Base-by-base conservation (phyloP, 23 tunicate genomes). In the Corella eumyota region DNA sequence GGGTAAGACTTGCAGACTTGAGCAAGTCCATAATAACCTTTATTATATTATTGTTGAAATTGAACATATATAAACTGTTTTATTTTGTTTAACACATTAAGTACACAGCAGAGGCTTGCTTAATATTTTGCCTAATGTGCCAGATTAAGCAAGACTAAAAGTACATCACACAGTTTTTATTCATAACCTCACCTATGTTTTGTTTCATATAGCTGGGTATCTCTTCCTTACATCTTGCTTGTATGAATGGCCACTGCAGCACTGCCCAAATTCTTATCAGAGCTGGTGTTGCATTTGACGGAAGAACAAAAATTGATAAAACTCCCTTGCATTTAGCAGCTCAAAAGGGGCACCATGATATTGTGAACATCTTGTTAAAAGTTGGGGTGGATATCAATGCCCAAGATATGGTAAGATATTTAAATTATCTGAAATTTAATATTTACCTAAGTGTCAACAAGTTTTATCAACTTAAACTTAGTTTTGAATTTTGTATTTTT, bases 281-380 rank as follows among this genome's bases (percentile, higher is more conserved):
- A 30, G 63, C 85, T 48, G 85, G 85, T 4, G 48, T 69, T 36
- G 69, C 85, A 1, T 69, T 68, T 59, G 25, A 69, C 32, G 57
- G 68, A 6, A 48, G 62, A 50, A 77, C 85, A 9, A 77, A 77
- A 61, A 76, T 68, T 29, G 73, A 69, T 23, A 77, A 77, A 77
- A 77, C 85, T 33, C 85, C 85, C 2, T 60, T 77, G 2, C 85
- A 77, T 34, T 58, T 54, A 25, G 85, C 85, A 40, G 72, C 76
- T 2, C 76, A 69, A 24, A 29, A 58, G 34, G 75, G 85, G 4
- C 69, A 59, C 50, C 7, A 9, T 3, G 69, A 57, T 11, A 23
- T 77, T 36, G 76, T 69, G 21, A 35, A 23, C 9, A 45, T 71
- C n/a, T 60, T 77, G 25, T 2, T 77, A n/a, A 68, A 50, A 22